Percentiles rank a stretch among this genome's conserved stretches.
phyloP scores from a whole-genome alignment of 2,113 vertebrate species.

The Triplophysa rosa region DNA sequence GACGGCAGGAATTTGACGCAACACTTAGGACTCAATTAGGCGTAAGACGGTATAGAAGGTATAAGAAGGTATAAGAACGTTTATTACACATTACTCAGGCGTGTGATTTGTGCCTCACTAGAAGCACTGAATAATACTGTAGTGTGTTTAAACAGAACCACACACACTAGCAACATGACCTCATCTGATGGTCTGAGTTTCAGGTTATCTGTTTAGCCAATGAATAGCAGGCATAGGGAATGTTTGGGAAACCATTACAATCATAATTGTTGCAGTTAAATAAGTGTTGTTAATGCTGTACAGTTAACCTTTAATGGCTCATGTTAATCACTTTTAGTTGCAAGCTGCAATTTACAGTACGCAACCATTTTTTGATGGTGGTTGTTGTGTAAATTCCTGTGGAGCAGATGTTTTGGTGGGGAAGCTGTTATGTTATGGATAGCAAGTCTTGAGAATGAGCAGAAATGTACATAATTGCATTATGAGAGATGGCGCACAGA shows the following conservation, averaged over 20 bases:
- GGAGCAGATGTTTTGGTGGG: slow-evolving; percentile 52
- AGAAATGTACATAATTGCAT: slow-evolving; percentile 71
- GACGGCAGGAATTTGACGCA: no score
- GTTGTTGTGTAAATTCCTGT: neutral
- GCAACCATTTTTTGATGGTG: neutral
- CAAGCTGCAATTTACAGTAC: neutral
- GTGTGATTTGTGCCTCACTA: no score
- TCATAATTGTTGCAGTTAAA: no score
- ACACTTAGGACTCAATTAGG: no score
- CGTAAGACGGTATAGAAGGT: no score
- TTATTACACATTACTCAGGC: no score
- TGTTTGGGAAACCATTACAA: no score
- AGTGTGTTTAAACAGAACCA: no score
- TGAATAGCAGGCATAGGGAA: neutral
- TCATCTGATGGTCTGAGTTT: neutral
- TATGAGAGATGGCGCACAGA: slow-evolving; percentile 64
- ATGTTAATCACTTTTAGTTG: neutral
- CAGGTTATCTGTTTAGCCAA: neutral
- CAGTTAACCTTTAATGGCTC: neutral
- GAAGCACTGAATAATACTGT: no score
- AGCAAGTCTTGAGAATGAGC: slow-evolving; percentile 60
- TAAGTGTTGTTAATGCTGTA: neutral
- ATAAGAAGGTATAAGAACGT: no score
- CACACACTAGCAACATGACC: no score
- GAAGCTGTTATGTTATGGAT: slow-evolving; percentile 63